Evolutionary conservation across 2,888 invertebrate genomes (phyloP).

Genomic region (Tupiocoris notatus): DNA sequence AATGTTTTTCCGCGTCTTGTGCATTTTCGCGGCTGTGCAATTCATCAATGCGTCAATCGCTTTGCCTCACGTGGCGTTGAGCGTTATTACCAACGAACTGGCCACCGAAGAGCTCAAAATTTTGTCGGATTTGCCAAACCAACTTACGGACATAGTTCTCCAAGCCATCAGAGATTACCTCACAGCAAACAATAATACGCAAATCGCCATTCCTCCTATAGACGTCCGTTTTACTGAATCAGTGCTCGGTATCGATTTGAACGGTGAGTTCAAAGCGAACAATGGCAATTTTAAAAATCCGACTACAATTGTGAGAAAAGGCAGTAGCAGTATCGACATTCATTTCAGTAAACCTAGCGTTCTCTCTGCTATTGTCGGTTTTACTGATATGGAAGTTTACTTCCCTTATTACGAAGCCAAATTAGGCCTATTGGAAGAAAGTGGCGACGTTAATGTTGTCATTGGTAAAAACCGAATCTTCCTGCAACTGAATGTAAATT

Average conservation of each 20-base stretch:
- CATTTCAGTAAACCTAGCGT: background rate
- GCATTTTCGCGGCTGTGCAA: too few species aligned
- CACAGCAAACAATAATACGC: slow-evolving; percentile 19
- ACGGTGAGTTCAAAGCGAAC: slow-evolving; percentile 36
- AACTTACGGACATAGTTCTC: slow-evolving; percentile 36
- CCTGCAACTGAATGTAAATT: background rate
- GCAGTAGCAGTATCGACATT: background rate
- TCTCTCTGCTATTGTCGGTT: slow-evolving; percentile 39
- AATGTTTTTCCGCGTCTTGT: too few species aligned
- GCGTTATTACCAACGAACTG: slow-evolving; percentile 9
- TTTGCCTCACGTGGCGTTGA: background rate
- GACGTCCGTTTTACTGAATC: slow-evolving; percentile 33
- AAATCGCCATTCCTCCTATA: slow-evolving; percentile 35
- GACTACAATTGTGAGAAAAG: slow-evolving; percentile 39
- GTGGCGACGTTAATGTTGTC: slow-evolving; percentile 22
- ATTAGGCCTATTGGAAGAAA: slow-evolving; percentile 38
- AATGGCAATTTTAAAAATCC: slow-evolving; percentile 41
- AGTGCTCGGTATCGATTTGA: slow-evolving; percentile 39
- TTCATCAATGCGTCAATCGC: background rate
- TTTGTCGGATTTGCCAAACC: slow-evolving; percentile 3
- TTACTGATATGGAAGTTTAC: slow-evolving; percentile 40
- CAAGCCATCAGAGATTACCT: slow-evolving; percentile 33
- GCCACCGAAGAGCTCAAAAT: background rate
- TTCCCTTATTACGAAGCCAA: slow-evolving; percentile 35
- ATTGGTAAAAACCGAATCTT: slow-evolving; percentile 10